These are phyloP conservation scores for Microcebus ravelobensis DNA, from an alignment of 2,113 vertebrate species.

Conservation along the genomic window DNA sequence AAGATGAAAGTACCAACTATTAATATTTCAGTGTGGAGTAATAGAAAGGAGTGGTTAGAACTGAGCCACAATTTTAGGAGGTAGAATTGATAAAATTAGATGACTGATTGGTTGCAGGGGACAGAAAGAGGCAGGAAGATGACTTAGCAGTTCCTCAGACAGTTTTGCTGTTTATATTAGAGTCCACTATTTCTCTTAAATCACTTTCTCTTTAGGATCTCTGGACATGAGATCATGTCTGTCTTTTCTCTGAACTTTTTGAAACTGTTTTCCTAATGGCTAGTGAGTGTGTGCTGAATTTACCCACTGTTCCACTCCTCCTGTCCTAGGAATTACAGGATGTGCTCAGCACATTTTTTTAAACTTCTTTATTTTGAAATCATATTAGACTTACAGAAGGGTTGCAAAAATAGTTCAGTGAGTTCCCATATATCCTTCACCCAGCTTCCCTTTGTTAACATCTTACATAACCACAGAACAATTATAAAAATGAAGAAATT, in stretches of 20 bases:
- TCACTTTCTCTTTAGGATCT: constrained; percentile 48
- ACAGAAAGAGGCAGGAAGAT: constrained; percentile 2
- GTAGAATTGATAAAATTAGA: not conserved
- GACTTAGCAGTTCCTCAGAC: constrained; percentile 46
- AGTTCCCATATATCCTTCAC: not conserved
- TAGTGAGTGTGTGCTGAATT: constrained; percentile 16
- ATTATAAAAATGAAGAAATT: constrained; percentile 6
- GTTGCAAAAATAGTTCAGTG: not conserved
- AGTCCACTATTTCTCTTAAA: constrained; percentile 29
- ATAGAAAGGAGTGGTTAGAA: not conserved
- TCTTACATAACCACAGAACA: not conserved
- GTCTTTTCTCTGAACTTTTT: constrained; percentile 19
- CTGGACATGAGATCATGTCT: constrained; percentile 65
- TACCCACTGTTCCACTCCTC: not conserved
- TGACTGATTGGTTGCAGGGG: no score
- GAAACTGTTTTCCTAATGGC: constrained; percentile 18
- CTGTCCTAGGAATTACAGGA: constrained; percentile 40
- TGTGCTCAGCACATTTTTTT: not conserved
- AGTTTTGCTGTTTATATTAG: not conserved
- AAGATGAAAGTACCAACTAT: not conserved
- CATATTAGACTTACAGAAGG: not conserved
- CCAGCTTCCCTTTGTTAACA: not conserved
- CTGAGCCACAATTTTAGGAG: not conserved
- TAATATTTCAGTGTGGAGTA: not conserved
- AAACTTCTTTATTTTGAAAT: constrained; percentile 7